Base-by-base conservation (phyloP, 1,140 invertebrate species). In the Goniozus legneri region DNA sequence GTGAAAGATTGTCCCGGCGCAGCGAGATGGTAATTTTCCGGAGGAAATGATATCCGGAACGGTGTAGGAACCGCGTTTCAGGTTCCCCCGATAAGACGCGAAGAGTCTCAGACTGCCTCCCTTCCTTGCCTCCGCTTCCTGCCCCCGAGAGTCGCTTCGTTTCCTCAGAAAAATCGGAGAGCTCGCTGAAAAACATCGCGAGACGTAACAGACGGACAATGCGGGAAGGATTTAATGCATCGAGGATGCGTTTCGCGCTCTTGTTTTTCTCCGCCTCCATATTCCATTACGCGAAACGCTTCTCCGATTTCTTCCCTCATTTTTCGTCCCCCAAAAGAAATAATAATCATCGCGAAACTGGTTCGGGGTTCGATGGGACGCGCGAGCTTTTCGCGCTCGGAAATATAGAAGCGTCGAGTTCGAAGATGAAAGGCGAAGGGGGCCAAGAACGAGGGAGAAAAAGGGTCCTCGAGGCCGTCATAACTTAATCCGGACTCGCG, bases 401-500 rank as follows among this genome's bases (percentile, higher is more conserved):
- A n/a, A n/a, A n/a, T n/a, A n/a, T n/a, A n/a, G 10, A 27, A 27
- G 10, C 24, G 24, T 6, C 4, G 24, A 27, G 10, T 6, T 27
- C 10, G 32, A 34, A 13, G 13, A 15, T 34, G 32, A 13, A 34
- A n/a, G 32, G 15, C 19, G 27, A 24, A 14, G 21, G n/a, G 3
- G 24, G 13, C 1, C 13, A 41, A 27, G 10, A 41, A 18, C 2
- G 15, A n/a, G 21, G 12, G 21, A 8, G 10, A 30, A 4, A n/a
- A 16, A 18, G 44, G 39, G 46, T 50, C 32, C 42, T 41, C 36
- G 48, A n/a, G n/a, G 19, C 41, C 44, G 34, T 59, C 56, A 59
- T 59, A 59, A 59, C 56, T 59, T 59, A 58, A 59, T 59, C 56
- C 56, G 30, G 51, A 36, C 56, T 59, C 47, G 50, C 55, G 47